phyloP scores from a whole-genome alignment of 2,113 vertebrate species.

The Sceloporus undulatus region DNA sequence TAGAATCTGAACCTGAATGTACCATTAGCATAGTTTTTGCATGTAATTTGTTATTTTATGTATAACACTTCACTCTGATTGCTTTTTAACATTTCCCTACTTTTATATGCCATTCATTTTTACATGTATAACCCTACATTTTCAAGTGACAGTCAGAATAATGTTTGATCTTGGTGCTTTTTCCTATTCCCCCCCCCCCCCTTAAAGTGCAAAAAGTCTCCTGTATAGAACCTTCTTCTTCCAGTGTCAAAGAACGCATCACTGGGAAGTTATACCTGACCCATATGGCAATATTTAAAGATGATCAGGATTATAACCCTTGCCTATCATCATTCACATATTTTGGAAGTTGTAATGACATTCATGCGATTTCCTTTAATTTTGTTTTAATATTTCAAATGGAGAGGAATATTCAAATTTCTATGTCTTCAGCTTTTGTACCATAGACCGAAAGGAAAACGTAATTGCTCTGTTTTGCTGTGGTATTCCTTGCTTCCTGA shows the following conservation, averaged over 20 bases:
- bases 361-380: too few relatives aligned
- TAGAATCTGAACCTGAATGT: slow-evolving; percentile 75
- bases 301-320: neutral
- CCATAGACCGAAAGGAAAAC: neutral
- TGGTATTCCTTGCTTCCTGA: neutral
- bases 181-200: neutral
- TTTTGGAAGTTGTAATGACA: neutral
- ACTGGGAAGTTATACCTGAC: neutral
- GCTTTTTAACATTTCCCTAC: slow-evolving; percentile 66
- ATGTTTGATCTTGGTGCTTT: slow-evolving; percentile 53
- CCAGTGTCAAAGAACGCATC: neutral
- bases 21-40: slow-evolving; percentile 75
- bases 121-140: slow-evolving; percentile 38
- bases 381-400: neutral
- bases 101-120: slow-evolving; percentile 67
- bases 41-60: slow-evolving; percentile 74
- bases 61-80: slow-evolving; percentile 69
- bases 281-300: neutral
- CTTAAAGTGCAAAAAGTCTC: neutral
- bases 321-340: neutral
- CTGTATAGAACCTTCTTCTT: neutral
- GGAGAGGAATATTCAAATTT: neutral
- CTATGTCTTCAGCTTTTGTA: neutral
- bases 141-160: slow-evolving; percentile 62
- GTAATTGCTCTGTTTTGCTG: neutral